These are phyloP conservation scores for Ophraella communa DNA, from an alignment of 2,888 invertebrate genomes.

Conservation along the genomic window DNA sequence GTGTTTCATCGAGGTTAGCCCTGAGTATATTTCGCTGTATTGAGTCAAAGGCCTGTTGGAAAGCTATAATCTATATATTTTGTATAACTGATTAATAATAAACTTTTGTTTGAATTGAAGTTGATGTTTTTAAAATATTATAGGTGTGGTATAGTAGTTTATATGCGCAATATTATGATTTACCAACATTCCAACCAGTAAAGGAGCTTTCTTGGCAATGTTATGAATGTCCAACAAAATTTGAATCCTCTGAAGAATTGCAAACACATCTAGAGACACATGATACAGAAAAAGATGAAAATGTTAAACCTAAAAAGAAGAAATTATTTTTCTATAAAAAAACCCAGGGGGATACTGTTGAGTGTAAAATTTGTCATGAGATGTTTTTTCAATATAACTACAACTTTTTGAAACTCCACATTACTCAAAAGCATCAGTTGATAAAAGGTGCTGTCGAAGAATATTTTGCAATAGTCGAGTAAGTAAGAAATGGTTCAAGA, in stretches of 20 bases:
- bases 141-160: slow-evolving; percentile 69
- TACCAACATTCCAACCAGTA: slow-evolving; percentile 60
- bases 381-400: slow-evolving; percentile 49
- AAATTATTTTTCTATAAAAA: slow-evolving; percentile 44
- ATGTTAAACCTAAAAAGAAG: slow-evolving; percentile 47
- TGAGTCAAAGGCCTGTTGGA: no score
- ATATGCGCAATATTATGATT: slow-evolving; percentile 68
- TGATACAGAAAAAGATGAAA: slow-evolving; percentile 54
- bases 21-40: no score
- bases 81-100: background rate
- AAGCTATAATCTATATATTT: no score
- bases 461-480: slow-evolving; percentile 49
- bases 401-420: slow-evolving; percentile 48
- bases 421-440: slow-evolving; percentile 47
- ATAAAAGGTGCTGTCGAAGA: slow-evolving; percentile 45
- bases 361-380: slow-evolving; percentile 52
- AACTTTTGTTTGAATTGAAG: background rate
- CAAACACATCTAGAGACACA: slow-evolving; percentile 68
- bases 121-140: slow-evolving; percentile 9
- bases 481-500: no score
- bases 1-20: no score
- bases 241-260: slow-evolving; percentile 64
- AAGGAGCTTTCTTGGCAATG: slow-evolving; percentile 66
- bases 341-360: slow-evolving; percentile 44
- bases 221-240: slow-evolving; percentile 68